These are phyloP conservation scores for Hylia prasina DNA, from an alignment of 2,113 vertebrate genomes.

Conservation along the genomic window DNA sequence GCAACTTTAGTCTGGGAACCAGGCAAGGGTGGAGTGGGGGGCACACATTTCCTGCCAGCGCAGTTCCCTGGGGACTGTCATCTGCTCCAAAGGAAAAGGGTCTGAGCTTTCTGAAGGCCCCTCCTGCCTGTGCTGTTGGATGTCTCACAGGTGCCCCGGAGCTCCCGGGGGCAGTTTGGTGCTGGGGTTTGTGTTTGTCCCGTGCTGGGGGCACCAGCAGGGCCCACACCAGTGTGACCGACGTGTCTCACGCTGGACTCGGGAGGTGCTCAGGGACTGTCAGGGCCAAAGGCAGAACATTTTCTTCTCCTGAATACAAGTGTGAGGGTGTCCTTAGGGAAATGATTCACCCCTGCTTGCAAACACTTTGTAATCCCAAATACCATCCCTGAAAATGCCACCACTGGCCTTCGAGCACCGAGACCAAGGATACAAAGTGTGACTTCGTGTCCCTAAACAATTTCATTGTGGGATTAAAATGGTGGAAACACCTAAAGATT, in stretches of 20 bases:
- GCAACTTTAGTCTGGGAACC: not conserved
- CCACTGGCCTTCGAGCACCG: not conserved
- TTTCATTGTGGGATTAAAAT: not conserved
- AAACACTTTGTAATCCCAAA: slow-evolving; percentile 40
- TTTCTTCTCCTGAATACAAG: not conserved
- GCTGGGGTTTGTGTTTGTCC: not conserved
- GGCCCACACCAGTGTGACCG: not conserved
- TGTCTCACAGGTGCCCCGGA: not conserved
- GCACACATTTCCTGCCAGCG: accelerated
- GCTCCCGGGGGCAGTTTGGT: not conserved
- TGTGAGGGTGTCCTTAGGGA: not conserved
- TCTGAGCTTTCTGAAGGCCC: not conserved
- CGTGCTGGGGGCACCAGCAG: not conserved
- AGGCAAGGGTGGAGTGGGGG: not conserved
- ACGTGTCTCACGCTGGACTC: not conserved
- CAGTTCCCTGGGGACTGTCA: not conserved
- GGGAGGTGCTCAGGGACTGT: not conserved
- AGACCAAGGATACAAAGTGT: not conserved
- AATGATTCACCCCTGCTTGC: slow-evolving; percentile 33
- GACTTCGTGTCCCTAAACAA: not conserved
- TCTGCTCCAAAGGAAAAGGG: not conserved
- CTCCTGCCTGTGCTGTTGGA: not conserved
- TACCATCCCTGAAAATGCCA: not conserved
- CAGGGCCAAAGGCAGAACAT: not conserved
- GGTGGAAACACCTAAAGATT: not conserved